Evolutionary conservation across 2,888 invertebrate genomes (phyloP), one percentile per base, ranked within the genome.

Genomic region (Eulithis prunata): DNA sequence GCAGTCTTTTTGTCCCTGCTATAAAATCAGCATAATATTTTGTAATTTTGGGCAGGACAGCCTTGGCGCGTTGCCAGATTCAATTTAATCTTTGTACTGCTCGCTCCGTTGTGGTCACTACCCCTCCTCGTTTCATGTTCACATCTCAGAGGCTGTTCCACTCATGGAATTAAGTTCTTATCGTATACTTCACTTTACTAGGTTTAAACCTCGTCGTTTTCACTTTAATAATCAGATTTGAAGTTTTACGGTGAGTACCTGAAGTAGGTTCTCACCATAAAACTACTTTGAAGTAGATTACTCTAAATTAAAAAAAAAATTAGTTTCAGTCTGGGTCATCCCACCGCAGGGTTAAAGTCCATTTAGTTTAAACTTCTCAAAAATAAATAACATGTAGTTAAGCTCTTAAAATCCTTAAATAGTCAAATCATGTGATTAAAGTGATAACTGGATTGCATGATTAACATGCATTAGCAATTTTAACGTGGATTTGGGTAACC

Each of bases 21-120:
- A 84, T 82, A 85, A 85, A 86, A 88, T 88, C 83, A 85, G 84
- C 86, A 88, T 87, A 87, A 87, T 88, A 88, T 88, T 90, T 87
- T 84, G 86, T 85, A 88, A 88, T 89, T 87, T 84, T 77, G 76
- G 81, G 72, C 80, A 78, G 79, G 73, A 78, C 77, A 78, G 79
- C 75, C 75, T 81, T 89, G 90, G 91, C 88, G 71, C 74, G 71
- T 72, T 78, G 89, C 91, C 90, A 84, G 81, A 78, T 84, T 84
- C 86, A 85, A 90, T 90, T 90, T 90, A 88, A 89, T 91, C 88
- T 90, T 89, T 87, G 86, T 86, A 81, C 82, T 78, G 80, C 76
- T 79, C 81, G 81, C 80, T 78, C 72, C 78, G 79, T 78, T 86
- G 90, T 88, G 89, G 89, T 89, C 89, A 88, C 86, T 88, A 83